Percentiles rank a stretch among this genome's conserved stretches.
These are phyloP conservation scores for Silvanus unidentatus DNA, from an alignment of 2,888 invertebrate species.

Conservation along the genomic window DNA sequence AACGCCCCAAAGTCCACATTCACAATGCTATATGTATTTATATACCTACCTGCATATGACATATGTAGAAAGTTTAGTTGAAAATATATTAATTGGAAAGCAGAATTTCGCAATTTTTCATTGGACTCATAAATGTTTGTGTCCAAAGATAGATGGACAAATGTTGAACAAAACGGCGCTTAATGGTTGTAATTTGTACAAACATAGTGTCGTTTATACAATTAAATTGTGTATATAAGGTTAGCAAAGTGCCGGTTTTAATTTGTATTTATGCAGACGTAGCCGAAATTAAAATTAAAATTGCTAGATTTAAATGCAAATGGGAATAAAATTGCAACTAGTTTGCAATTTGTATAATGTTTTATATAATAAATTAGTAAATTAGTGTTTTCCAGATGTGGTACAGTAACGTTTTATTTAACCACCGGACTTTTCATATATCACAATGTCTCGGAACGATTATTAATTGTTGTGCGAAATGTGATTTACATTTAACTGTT, in stretches of 20 bases:
- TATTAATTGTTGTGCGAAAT: not conserved
- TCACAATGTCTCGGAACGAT: no score
- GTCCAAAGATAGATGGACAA: not conserved
- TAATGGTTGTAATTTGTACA: conserved; percentile 23
- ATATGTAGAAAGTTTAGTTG: no score
- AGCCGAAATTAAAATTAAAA: conserved; percentile 27
- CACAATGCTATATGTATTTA: no score
- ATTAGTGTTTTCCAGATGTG: conserved; percentile 5
- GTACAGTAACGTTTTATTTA: no score
- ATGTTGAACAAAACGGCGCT: not conserved
- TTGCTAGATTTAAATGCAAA: conserved; percentile 26
- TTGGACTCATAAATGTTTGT: not conserved
- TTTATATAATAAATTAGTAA: conserved; percentile 25
- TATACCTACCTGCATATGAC: no score
- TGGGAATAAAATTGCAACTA: conserved; percentile 30
- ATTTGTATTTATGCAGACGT: conserved; percentile 33
- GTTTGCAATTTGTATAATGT: conserved; percentile 29
- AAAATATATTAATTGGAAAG: not conserved
- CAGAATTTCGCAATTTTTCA: conserved; percentile 1
- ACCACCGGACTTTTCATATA: no score
- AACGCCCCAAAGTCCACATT: not conserved
- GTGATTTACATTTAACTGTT: not conserved
- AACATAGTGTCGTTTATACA: conserved; percentile 24
- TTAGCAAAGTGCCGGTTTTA: conserved; percentile 23
- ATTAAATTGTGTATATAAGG: conserved; percentile 24